These are phyloP conservation scores for Cynopterus sphinx DNA, from an alignment of 2,797 vertebrate genomes.

Conservation along the genomic window DNA sequence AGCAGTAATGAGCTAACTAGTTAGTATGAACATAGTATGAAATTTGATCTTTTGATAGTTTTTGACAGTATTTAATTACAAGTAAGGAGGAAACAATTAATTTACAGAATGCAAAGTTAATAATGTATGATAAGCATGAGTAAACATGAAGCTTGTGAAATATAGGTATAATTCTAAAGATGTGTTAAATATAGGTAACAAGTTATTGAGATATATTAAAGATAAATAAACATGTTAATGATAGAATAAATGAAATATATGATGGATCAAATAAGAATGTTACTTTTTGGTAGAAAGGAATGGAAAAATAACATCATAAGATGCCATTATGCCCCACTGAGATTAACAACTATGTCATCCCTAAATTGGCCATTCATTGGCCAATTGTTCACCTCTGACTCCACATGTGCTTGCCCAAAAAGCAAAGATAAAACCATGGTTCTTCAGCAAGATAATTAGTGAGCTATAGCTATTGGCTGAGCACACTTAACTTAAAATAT, in stretches of 20 bases:
- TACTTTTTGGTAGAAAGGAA: background rate
- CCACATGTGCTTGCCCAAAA: background rate
- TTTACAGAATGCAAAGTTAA: background rate
- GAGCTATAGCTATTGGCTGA: background rate
- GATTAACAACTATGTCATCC: background rate
- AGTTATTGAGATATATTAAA: background rate
- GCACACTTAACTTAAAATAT: background rate
- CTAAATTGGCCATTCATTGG: background rate
- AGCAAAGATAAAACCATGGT: background rate
- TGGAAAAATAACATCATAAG: background rate
- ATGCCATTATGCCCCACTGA: background rate
- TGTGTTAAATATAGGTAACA: background rate
- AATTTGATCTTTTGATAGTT: background rate
- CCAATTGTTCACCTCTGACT: background rate
- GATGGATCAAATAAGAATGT: background rate
- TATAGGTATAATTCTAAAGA: background rate
- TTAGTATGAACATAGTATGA: background rate
- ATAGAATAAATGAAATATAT: background rate
- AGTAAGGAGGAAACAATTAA: background rate
- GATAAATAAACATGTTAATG: background rate
- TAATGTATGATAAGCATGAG: background rate
- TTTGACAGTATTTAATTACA: conserved; percentile 18
- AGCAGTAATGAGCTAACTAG: background rate
- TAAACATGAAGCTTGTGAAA: background rate
- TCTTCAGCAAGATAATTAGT: background rate